A percentile compares a stretch with the other conserved stretches of the same genome.
phyloP scores from a whole-genome alignment of 1,140 invertebrate species.

The Bombus soroeensis region DNA sequence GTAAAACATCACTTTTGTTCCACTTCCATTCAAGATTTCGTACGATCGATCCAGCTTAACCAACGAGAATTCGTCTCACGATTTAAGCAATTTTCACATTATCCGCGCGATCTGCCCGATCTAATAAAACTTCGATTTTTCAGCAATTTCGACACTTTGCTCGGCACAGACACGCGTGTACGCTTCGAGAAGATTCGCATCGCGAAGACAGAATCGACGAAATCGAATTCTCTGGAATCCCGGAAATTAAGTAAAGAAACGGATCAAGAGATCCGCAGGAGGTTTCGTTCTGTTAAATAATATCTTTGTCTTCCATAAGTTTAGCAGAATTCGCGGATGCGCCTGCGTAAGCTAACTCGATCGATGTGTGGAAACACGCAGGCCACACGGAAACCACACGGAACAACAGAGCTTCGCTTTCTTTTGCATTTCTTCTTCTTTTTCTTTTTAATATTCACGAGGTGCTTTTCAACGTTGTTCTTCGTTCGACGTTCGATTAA shows the following conservation, averaged over 20 bases:
- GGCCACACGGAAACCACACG: neutral
- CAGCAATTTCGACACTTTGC: no score
- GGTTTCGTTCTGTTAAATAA: neutral
- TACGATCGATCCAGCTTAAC: neutral
- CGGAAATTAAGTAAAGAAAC: neutral
- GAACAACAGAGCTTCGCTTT: neutral
- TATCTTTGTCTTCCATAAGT: constrained; percentile 7
- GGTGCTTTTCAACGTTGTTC: no score
- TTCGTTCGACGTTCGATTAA: neutral
- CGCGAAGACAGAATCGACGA: no score
- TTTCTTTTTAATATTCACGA: neutral
- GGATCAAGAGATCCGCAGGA: neutral
- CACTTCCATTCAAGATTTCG: neutral
- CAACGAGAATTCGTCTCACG: no score
- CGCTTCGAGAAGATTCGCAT: no score
- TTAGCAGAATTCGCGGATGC: constrained; percentile 9
- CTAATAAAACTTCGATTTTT: neutral
- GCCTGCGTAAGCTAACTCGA: constrained; percentile 39
- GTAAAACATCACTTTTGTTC: neutral
- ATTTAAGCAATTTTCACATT: neutral
- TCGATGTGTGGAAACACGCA: constrained; percentile 32
- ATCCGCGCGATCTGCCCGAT: neutral
- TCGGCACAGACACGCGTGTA: no score
- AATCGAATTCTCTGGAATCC: no score
- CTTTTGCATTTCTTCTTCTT: no score